These are phyloP conservation scores for Macroglossus sobrinus DNA, from an alignment of 2,113 vertebrate genomes.

Conservation along the genomic window DNA sequence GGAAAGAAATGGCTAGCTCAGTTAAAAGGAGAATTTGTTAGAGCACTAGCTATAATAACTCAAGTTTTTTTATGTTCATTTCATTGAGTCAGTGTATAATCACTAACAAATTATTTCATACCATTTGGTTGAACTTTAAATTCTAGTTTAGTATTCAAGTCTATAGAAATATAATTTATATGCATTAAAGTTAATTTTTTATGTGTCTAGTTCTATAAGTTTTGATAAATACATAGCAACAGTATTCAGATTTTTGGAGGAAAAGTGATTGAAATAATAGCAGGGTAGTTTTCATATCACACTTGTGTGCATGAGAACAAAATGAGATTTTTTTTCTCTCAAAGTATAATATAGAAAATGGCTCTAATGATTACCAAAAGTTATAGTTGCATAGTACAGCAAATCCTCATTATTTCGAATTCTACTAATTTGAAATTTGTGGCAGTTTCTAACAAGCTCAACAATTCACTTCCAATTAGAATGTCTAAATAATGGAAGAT, in stretches of 20 bases:
- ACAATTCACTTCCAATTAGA: not conserved
- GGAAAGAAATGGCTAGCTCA: not conserved
- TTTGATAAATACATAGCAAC: not conserved
- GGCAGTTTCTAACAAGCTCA: not conserved
- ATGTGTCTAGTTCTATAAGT: not conserved
- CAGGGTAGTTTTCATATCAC: not conserved
- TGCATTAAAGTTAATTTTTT: not conserved
- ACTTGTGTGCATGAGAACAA: not conserved
- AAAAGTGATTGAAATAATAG: not conserved
- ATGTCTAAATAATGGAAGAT: not conserved
- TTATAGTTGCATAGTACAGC: not conserved
- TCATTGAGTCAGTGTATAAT: not conserved
- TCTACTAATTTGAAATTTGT: not conserved
- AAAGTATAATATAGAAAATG: not conserved
- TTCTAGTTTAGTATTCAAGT: not conserved
- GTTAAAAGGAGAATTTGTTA: not conserved
- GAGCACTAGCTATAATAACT: not conserved
- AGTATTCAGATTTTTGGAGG: not conserved
- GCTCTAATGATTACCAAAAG: not conserved
- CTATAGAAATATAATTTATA: not conserved
- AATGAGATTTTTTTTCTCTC: not conserved
- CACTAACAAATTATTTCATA: not conserved
- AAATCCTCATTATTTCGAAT: not conserved
- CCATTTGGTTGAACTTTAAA: not conserved
- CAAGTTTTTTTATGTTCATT: not conserved